phyloP scores from a whole-genome alignment of 2,888 invertebrate species.

The Synergus japonicus region DNA sequence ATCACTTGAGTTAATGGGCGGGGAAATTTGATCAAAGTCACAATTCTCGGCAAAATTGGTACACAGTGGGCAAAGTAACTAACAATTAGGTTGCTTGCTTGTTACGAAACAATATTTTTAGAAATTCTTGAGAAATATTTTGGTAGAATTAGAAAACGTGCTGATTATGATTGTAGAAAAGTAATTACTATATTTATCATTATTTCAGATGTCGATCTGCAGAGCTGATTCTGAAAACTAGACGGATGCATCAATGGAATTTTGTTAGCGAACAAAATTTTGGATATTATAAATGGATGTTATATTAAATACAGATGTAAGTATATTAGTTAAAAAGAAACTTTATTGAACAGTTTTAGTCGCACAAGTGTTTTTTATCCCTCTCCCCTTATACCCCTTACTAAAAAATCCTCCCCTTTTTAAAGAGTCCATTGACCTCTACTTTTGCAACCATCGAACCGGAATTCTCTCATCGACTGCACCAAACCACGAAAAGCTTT shows the following conservation, averaged over 20 bases:
- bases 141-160: neutral
- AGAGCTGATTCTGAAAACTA: too few species aligned
- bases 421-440: neutral
- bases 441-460: neutral
- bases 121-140: neutral
- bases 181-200: too few species aligned
- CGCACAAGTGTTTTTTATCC: neutral
- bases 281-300: too few species aligned
- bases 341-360: too few species aligned
- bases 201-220: too few species aligned
- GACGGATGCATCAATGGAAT: too few species aligned
- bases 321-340: too few species aligned
- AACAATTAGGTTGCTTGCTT: neutral
- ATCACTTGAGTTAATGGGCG: constrained; percentile 4
- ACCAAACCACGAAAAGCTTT: neutral
- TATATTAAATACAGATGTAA: too few species aligned
- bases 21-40: neutral
- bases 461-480: neutral
- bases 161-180: too few species aligned
- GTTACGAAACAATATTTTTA: neutral
- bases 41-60: neutral
- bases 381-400: neutral
- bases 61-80: neutral
- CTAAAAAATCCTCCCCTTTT: neutral
- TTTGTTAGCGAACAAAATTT: too few species aligned